phyloP scores from a whole-genome alignment of 2,113 vertebrate genomes.

The Cheirogaleus medius region DNA sequence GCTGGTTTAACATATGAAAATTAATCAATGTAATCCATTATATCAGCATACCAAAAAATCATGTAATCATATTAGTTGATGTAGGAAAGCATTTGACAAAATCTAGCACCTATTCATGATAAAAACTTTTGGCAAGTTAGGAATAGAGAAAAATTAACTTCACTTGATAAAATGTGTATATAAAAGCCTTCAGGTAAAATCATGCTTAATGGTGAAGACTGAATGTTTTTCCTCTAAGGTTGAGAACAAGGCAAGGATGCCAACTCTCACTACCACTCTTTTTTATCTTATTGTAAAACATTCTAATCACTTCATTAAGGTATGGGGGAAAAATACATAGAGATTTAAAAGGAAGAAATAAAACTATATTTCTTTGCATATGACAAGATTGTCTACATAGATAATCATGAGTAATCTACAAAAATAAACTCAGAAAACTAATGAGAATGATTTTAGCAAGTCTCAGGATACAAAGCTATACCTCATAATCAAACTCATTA shows the following conservation, averaged over 20 bases:
- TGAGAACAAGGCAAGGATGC: background rate
- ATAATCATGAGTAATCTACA: background rate
- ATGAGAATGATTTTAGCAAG: background rate
- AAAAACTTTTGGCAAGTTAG: background rate
- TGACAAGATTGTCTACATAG: background rate
- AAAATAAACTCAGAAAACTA: background rate
- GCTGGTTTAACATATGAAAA: background rate
- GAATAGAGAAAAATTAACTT: background rate
- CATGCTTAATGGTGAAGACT: background rate
- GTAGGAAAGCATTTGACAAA: background rate
- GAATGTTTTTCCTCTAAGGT: background rate
- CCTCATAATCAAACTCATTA: background rate
- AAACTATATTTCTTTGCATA: background rate
- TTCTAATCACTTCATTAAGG: background rate
- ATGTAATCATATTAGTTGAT: background rate
- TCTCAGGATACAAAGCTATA: background rate
- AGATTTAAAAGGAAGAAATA: background rate
- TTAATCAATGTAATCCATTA: background rate
- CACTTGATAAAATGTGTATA: background rate
- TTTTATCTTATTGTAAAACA: background rate
- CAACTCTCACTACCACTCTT: background rate
- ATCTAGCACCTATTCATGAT: background rate
- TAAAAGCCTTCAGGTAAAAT: background rate
- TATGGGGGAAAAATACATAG: background rate
- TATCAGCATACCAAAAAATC: background rate